These are phyloP conservation scores for Aquatica leii DNA, from an alignment of 2,888 invertebrate genomes.

Conservation along the genomic window DNA sequence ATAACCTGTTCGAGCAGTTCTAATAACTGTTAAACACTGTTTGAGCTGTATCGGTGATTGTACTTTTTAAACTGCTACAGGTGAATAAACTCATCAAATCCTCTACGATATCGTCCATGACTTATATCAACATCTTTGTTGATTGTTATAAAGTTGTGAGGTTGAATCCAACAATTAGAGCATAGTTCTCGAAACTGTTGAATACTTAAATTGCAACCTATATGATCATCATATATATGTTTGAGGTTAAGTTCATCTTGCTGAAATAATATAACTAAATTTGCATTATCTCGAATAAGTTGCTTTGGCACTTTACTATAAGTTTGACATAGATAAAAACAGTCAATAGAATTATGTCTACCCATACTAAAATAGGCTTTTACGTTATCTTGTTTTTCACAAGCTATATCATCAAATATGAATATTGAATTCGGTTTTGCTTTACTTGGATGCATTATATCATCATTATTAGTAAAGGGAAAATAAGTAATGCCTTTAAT, in stretches of 20 bases:
- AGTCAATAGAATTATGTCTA: conserved; percentile 44
- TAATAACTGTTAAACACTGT: no score
- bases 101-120: not conserved
- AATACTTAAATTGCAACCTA: not conserved
- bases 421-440: not conserved
- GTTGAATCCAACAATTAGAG: not conserved
- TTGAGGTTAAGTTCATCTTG: not conserved
- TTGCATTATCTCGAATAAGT: conserved; percentile 49
- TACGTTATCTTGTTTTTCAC: conserved; percentile 50
- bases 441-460: conserved; percentile 2
- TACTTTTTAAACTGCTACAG: no score
- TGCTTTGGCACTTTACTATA: conserved; percentile 48
- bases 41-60: no score
- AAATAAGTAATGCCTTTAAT: no score
- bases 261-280: not conserved
- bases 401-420: conserved; percentile 54
- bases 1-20: no score
- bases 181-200: not conserved
- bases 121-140: not conserved
- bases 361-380: conserved; percentile 51
- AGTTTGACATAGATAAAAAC: conserved; percentile 2
- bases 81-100: not conserved
- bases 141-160: not conserved
- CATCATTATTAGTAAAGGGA: no score
- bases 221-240: not conserved